Base-by-base conservation (phyloP, 2,113 vertebrate species). In the Semicossyphus pulcher region DNA sequence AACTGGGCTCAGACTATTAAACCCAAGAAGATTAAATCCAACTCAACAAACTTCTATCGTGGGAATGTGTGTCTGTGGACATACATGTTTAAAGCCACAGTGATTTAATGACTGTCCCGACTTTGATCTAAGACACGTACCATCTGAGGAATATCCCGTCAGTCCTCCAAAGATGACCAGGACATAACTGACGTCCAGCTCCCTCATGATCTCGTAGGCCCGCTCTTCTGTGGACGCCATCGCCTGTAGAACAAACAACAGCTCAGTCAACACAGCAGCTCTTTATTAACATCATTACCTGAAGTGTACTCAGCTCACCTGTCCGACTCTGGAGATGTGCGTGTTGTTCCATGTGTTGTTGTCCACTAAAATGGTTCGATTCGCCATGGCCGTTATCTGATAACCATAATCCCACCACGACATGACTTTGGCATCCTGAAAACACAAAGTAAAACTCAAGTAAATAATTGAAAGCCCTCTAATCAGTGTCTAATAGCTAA, bases 271-370 rank as follows among this genome's bases (percentile, higher is more conserved):
- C 58, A 56, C 11, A 4, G 65, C 57, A 58, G 31, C 36, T 39
- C 29, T 61, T 62, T 0, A 16, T 3, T 14, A 59, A 0, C 53
- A n/a, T 0, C 1, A 12, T 5, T 4, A 49, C 2, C 18, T 23
- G 2, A 0, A 34, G 37, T 8, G 21, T 37, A 5, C 10, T 0
- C 3, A 9, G 65, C 75, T 88, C 85, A 99, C 98, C 96, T 99
- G 98, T 15, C 97, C 98, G 0, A 99, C 98, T 18, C 98, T 93
- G 76, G 98, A 99, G 91, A 99, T 99, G 84, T 99, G 98, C 0
- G 97, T 99, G 87, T 99, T 99, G 90, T 99, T 99, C 98, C 98
- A 99, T 0, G 98, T 99, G 91, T 99, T 99, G 89, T 99, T 99
- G 89, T 99, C 98, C 66, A 99, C 98, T 68, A 99, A 89, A 87